Conservation (phyloP, 2,113 vertebrate genomes). For the Stigmatopora argus region DNA sequence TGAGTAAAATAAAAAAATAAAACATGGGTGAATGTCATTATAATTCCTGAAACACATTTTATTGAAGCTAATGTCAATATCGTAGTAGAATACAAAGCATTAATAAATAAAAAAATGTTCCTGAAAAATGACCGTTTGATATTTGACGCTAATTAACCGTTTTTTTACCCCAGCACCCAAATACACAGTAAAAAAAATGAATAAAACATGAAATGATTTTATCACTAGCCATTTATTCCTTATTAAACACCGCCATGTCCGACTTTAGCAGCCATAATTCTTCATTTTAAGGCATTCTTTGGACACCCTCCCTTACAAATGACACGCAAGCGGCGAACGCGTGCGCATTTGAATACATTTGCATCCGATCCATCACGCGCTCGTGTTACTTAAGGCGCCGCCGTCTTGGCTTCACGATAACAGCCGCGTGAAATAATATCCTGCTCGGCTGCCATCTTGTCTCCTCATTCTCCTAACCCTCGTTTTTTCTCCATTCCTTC, state of each 20-base stretch:
- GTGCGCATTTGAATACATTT: conserved; percentile 37
- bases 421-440: conserved; percentile 40
- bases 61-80: too few relatives aligned
- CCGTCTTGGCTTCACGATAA: conserved; percentile 47
- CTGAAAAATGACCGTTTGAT: too few relatives aligned
- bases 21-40: too few relatives aligned
- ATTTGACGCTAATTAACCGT: not conserved
- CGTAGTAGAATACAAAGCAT: too few relatives aligned
- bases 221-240: conserved; percentile 8
- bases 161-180: conserved; percentile 6
- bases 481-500: not conserved
- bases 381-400: conserved; percentile 44
- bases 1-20: too few relatives aligned
- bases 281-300: conserved; percentile 23
- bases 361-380: conserved; percentile 38
- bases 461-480: conserved; percentile 16
- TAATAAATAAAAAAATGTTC: too few relatives aligned
- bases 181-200: conserved; percentile 11
- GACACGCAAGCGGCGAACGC: not conserved
- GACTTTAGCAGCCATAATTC: conserved; percentile 43
- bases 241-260: conserved; percentile 18
- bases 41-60: too few relatives aligned
- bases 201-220: conserved; percentile 23
- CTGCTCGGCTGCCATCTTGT: conserved; percentile 30
- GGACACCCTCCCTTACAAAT: conserved; percentile 29